Percentiles rank a stretch among this genome's conserved stretches.
Evolutionary conservation across 1,140 invertebrate species (phyloP).

Genomic region (Apis florea): DNA sequence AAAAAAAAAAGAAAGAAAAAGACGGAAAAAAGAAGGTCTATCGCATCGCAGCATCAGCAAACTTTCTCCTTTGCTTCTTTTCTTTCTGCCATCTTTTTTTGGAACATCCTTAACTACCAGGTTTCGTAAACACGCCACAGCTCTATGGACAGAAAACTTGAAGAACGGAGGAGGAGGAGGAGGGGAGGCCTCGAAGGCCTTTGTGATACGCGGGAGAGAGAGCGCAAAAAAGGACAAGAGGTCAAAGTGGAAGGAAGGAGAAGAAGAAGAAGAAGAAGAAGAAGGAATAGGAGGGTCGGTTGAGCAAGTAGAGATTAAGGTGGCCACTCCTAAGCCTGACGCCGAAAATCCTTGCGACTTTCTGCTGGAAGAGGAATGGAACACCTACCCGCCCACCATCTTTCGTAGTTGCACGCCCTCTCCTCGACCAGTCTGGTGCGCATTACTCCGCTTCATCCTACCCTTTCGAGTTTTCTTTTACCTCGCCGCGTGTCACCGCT

Average conservation of each 20-base stretch:
- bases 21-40: neutral
- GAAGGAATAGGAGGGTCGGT: conserved; percentile 60
- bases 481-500: neutral
- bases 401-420: conserved; percentile 21
- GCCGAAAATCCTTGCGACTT: conserved; percentile 63
- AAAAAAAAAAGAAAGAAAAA: too few relatives aligned
- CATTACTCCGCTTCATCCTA: conserved; percentile 60
- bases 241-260: neutral
- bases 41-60: conserved; percentile 34
- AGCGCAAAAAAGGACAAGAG: neutral
- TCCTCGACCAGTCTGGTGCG: conserved; percentile 64
- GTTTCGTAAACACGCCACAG: conserved; percentile 50
- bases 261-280: conserved; percentile 36
- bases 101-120: conserved; percentile 49
- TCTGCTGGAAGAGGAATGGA: conserved; percentile 62
- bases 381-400: conserved; percentile 55
- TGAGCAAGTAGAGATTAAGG: conserved; percentile 68
- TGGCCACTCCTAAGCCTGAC: conserved; percentile 59
- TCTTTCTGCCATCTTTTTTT: conserved; percentile 11
- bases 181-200: conserved; percentile 22
- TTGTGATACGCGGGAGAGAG: conserved; percentile 26
- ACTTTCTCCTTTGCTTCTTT: conserved; percentile 22
- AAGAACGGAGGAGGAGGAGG: neutral
- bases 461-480: conserved; percentile 5
- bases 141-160: conserved; percentile 38